Percentiles rank a stretch among this genome's conserved stretches.
phyloP scores from a whole-genome alignment of 2,113 vertebrate species.

The Ceyx cyanopectus region DNA sequence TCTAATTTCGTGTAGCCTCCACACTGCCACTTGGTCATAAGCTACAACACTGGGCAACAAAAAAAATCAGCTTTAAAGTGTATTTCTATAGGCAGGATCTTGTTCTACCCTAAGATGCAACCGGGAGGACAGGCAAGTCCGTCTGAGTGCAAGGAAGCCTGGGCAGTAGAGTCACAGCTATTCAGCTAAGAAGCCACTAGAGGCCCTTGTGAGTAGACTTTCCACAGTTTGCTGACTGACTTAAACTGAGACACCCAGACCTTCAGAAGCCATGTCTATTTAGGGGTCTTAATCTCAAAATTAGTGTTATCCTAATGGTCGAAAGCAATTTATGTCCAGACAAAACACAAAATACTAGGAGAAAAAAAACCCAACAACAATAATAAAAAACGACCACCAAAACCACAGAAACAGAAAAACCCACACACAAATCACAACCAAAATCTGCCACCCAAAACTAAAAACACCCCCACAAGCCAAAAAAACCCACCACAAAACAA shows the following conservation, averaged over 20 bases:
- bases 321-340: neutral
- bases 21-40: neutral
- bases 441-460: neutral
- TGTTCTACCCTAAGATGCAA: neutral
- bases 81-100: neutral
- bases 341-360: neutral
- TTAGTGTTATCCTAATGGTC: neutral
- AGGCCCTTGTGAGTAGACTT: neutral
- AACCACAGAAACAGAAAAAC: neutral
- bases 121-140: neutral
- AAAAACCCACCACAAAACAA: neutral
- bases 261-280: accelerated
- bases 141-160: neutral
- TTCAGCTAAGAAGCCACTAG: neutral
- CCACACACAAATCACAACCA: neutral
- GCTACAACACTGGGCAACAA: neutral
- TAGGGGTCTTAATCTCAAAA: neutral
- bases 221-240: neutral
- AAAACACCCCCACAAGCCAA: neutral
- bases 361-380: neutral
- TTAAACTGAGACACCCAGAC: neutral
- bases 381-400: neutral
- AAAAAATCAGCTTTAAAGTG: neutral
- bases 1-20: neutral
- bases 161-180: neutral